Percentiles rank a stretch among this genome's conserved stretches.
phyloP scores from a whole-genome alignment of 2,888 invertebrate species.

The Agrotis exclamationis region DNA sequence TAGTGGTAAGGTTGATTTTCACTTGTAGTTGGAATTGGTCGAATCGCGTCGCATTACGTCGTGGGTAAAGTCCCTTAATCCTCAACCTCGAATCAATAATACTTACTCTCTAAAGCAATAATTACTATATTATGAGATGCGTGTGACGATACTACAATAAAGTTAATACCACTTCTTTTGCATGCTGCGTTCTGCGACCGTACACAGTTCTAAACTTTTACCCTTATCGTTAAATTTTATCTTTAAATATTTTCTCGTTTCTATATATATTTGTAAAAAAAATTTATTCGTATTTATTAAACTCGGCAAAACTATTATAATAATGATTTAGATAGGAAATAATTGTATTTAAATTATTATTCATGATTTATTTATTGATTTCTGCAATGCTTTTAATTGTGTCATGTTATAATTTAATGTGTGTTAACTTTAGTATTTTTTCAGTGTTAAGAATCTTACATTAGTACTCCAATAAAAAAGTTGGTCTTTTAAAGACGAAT shows the following conservation, averaged over 20 bases:
- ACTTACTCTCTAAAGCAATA: constrained; percentile 48
- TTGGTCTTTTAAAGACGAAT: background rate
- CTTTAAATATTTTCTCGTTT: background rate
- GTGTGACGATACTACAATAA: constrained; percentile 23
- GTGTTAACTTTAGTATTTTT: constrained; percentile 11
- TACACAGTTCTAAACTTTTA: background rate
- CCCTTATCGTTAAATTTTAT: background rate
- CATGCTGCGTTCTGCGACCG: background rate
- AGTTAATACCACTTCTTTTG: background rate
- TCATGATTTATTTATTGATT: background rate
- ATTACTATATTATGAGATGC: constrained; percentile 17
- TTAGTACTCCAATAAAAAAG: background rate
- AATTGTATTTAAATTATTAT: constrained; percentile 6
- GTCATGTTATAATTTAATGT: constrained; percentile 5
- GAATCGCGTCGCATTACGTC: too few species aligned
- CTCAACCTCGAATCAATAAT: constrained; percentile 60
- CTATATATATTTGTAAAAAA: background rate
- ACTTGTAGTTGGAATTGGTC: too few species aligned
- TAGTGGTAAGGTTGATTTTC: too few species aligned
- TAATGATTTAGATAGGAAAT: background rate
- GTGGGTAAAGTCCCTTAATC: too few species aligned
- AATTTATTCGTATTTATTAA: background rate
- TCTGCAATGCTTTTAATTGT: background rate
- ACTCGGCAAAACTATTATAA: background rate
- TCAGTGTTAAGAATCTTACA: background rate